Percentiles rank a stretch among this genome's conserved stretches.
Conservation (phyloP, 2,888 invertebrate genomes). For the Folsomia candida region DNA sequence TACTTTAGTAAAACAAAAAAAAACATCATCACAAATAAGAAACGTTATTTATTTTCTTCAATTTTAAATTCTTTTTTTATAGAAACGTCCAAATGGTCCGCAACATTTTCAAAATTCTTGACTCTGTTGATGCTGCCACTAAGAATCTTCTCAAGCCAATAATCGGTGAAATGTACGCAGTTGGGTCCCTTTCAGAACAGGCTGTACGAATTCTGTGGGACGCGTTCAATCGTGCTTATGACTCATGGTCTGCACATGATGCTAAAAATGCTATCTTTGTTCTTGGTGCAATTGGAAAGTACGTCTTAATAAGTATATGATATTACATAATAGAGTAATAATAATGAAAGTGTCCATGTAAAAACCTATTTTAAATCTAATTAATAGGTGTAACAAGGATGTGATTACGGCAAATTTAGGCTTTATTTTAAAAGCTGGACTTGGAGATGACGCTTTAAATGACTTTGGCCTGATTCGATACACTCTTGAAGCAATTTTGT, state of each 20-base stretch:
- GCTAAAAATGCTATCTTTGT: slow-evolving; percentile 41
- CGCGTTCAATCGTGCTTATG: slow-evolving; percentile 34
- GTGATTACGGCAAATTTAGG: slow-evolving; percentile 39
- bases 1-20: not conserved
- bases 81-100: slow-evolving; percentile 14
- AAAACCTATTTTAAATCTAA: not conserved
- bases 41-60: not conserved
- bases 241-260: slow-evolving; percentile 29
- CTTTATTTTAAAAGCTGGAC: slow-evolving; percentile 23
- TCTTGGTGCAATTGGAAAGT: slow-evolving; percentile 38
- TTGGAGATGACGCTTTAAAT: slow-evolving; percentile 26
- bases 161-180: slow-evolving; percentile 33
- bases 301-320: not conserved
- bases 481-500: slow-evolving; percentile 44
- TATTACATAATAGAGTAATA: not conserved
- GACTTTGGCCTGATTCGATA: slow-evolving; percentile 39
- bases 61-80: not conserved
- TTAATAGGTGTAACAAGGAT: slow-evolving; percentile 16
- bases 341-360: not conserved
- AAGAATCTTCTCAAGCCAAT: slow-evolving; percentile 39
- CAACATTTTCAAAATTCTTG: slow-evolving; percentile 31
- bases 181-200: not conserved
- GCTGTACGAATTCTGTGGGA: slow-evolving; percentile 43
- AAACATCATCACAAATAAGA: not conserved
- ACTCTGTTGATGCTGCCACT: slow-evolving; percentile 23